Evolutionary conservation across 2,113 vertebrate genomes (phyloP).

Genomic region (Engystomops pustulosus): DNA sequence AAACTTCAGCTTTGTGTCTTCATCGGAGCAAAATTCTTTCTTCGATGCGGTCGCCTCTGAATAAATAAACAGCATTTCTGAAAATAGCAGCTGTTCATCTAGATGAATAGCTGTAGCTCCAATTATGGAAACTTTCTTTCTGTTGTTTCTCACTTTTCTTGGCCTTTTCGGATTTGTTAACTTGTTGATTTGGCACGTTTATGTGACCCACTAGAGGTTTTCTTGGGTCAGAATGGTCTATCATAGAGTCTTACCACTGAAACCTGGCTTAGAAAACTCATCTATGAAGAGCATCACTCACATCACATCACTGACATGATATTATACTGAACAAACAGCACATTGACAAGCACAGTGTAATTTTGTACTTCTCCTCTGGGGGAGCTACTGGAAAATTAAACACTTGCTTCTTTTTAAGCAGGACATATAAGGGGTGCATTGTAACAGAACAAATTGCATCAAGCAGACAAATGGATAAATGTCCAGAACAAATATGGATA

Average conservation of each 20-base stretch:
- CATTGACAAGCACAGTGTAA: background rate
- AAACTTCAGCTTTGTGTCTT: slow-evolving; percentile 26
- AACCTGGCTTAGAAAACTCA: too few relatives aligned
- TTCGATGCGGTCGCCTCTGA: slow-evolving; percentile 8
- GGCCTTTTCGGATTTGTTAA: slow-evolving; percentile 17
- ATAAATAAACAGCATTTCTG: slow-evolving; percentile 50
- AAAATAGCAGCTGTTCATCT: slow-evolving; percentile 23
- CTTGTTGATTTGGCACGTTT: background rate
- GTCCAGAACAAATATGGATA: background rate
- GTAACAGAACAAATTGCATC: too few relatives aligned
- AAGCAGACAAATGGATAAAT: background rate
- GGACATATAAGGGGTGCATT: too few relatives aligned
- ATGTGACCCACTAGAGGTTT: background rate
- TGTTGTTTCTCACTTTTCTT: slow-evolving; percentile 6
- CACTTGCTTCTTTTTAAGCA: background rate
- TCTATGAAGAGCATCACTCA: too few relatives aligned
- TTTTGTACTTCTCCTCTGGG: background rate
- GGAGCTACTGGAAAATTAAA: background rate
- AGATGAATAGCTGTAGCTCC: slow-evolving; percentile 4
- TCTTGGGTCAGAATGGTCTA: background rate
- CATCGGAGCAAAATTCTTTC: slow-evolving; percentile 16
- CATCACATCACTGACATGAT: too few relatives aligned
- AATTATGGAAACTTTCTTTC: slow-evolving; percentile 45
- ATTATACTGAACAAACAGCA: too few relatives aligned
- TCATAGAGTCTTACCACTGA: background rate